Conservation (phyloP, 2,888 invertebrate genomes). For the Stenolophus ochropezus region DNA sequence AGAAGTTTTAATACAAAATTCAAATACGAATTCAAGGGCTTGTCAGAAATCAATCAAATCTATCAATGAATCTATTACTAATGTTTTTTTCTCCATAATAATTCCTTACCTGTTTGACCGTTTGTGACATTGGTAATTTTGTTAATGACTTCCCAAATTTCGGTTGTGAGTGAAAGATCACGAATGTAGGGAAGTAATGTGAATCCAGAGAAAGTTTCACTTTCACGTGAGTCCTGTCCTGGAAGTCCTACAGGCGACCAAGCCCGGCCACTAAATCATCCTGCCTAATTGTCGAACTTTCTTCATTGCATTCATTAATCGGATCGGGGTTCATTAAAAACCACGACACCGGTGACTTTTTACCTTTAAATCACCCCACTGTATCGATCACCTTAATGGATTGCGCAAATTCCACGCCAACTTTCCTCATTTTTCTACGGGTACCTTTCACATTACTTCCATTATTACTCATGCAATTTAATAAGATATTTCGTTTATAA, state of each 20-base stretch:
- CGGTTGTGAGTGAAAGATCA: too few relatives aligned
- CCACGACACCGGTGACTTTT: conserved; percentile 52
- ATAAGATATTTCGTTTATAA: too few relatives aligned
- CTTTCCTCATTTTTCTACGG: not conserved
- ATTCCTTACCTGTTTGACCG: too few relatives aligned
- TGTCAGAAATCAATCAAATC: too few relatives aligned
- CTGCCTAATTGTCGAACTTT: conserved; percentile 60
- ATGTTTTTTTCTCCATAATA: too few relatives aligned
- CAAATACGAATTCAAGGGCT: too few relatives aligned
- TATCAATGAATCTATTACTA: too few relatives aligned
- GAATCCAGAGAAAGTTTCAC: not conserved
- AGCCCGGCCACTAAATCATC: conserved; percentile 51
- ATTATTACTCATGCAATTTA: too few relatives aligned
- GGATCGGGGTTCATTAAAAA: conserved; percentile 59
- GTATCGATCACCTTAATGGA: conserved; percentile 33
- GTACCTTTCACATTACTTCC: not conserved
- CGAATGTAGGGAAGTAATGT: too few relatives aligned
- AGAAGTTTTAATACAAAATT: too few relatives aligned
- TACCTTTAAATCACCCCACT: conserved; percentile 46
- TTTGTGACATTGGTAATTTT: too few relatives aligned
- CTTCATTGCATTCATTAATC: conserved; percentile 61
- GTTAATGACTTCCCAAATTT: too few relatives aligned
- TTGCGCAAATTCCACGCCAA: not conserved
- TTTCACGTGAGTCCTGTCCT: not conserved
- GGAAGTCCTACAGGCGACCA: not conserved